A percentile compares a stretch with the other conserved stretches of the same genome.
These are phyloP conservation scores for Psephotus haematonotus DNA, from an alignment of 2,113 vertebrate genomes.

Conservation along the genomic window DNA sequence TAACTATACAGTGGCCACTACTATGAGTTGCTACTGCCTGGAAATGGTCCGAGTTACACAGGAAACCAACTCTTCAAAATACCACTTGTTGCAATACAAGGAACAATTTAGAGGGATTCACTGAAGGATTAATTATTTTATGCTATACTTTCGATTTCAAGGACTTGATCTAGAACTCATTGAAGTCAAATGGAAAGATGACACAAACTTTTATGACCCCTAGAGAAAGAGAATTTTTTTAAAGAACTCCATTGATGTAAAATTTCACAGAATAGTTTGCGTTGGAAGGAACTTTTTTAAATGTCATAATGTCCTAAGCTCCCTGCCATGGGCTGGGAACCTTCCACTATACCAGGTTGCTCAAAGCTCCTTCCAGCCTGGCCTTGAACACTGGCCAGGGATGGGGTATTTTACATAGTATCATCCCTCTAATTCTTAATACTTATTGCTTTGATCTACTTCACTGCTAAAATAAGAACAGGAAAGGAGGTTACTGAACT, in stretches of 20 bases:
- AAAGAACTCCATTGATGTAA: neutral
- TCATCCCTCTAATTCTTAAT: neutral
- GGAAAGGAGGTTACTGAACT: constrained; percentile 18
- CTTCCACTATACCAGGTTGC: neutral
- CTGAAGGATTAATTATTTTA: neutral
- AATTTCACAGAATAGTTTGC: neutral
- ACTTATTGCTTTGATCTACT: constrained; percentile 32
- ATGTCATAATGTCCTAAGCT: neutral
- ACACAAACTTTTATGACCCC: neutral
- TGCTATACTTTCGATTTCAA: neutral
- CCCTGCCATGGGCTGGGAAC: neutral
- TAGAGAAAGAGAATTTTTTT: neutral
- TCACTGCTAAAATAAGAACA: constrained; percentile 6
- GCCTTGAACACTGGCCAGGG: neutral
- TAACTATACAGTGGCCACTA: neutral
- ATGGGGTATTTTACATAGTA: neutral
- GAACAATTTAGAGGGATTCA: neutral
- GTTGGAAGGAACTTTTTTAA: neutral
- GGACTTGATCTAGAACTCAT: neutral
- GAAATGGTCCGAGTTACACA: neutral
- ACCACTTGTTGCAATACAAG: neutral
- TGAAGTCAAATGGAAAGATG: neutral
- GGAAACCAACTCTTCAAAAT: neutral
- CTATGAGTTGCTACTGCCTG: neutral
- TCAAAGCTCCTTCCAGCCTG: neutral